phyloP scores from a whole-genome alignment of 2,888 invertebrate species.

The Platycnemis pennipes region DNA sequence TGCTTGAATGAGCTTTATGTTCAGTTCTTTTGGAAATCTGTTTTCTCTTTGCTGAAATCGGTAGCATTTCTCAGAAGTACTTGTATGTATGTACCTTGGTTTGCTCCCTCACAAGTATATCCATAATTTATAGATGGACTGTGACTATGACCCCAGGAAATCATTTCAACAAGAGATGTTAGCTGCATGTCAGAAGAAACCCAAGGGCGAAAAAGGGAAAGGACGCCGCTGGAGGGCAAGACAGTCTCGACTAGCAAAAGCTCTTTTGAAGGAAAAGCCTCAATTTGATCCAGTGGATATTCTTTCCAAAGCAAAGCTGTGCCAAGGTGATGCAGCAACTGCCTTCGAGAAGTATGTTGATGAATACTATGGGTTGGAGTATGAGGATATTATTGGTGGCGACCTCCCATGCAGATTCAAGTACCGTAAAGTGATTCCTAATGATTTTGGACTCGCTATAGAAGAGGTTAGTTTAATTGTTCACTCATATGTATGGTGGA shows the following conservation, averaged over 20 bases:
- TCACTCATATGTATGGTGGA: too few species aligned
- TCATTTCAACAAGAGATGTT: constrained; percentile 82
- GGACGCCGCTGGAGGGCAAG: constrained; percentile 28
- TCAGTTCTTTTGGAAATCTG: too few species aligned
- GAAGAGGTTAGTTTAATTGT: constrained; percentile 87
- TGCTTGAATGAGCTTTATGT: too few species aligned
- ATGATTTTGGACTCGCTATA: constrained; percentile 93
- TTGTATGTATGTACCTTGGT: too few species aligned
- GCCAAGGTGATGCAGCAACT: constrained; percentile 79
- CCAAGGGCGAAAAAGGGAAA: constrained; percentile 71
- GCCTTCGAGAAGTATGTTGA: constrained; percentile 94
- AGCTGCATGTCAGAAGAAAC: constrained; percentile 77
- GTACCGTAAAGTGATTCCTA: constrained; percentile 93
- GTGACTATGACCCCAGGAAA: constrained; percentile 86
- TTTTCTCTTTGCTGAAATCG: too few species aligned
- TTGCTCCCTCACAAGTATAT: constrained; percentile 66
- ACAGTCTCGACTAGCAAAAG: constrained; percentile 87
- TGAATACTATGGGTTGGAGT: constrained; percentile 97
- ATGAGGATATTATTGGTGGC: constrained; percentile 94
- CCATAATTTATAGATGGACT: constrained; percentile 88
- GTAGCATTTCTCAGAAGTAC: too few species aligned
- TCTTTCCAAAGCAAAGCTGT: neutral
- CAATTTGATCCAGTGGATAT: constrained; percentile 86
- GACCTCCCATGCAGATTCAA: constrained; percentile 96
- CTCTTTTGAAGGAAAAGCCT: constrained; percentile 89